Evolutionary conservation across 2,797 vertebrate genomes (phyloP).

Genomic region (Brotogeris chrysoptera): DNA sequence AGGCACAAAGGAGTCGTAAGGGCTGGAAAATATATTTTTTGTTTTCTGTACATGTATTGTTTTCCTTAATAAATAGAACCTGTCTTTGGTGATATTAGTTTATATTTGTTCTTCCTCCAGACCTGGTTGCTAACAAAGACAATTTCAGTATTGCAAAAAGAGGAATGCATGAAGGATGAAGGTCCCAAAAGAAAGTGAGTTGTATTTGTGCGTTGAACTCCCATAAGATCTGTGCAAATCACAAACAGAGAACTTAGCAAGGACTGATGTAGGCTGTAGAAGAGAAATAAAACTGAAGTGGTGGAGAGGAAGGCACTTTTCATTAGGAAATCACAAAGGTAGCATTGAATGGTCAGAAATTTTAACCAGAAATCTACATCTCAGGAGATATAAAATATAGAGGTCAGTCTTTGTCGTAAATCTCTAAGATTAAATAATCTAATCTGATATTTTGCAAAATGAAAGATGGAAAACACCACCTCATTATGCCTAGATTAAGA

Average conservation of each 20-base stretch:
- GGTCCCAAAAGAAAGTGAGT: background rate
- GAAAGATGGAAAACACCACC: background rate
- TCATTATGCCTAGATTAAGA: background rate
- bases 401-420: background rate
- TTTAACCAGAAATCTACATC: background rate
- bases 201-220: background rate
- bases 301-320: background rate
- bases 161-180: background rate
- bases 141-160: background rate
- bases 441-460: background rate
- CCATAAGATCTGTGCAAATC: background rate
- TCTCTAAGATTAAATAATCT: background rate
- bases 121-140: background rate
- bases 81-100: background rate
- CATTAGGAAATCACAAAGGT: background rate
- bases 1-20: background rate
- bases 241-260: background rate
- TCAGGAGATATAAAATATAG: background rate
- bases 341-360: background rate
- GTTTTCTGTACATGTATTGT: rapidly evolving
- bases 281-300: background rate
- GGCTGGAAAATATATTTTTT: background rate
- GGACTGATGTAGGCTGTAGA: background rate
- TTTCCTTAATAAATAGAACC: background rate
- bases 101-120: background rate